A percentile compares a stretch with the other conserved stretches of the same genome.
phyloP scores from a whole-genome alignment of 2,797 vertebrate genomes.

The Bradypodion pumilum region DNA sequence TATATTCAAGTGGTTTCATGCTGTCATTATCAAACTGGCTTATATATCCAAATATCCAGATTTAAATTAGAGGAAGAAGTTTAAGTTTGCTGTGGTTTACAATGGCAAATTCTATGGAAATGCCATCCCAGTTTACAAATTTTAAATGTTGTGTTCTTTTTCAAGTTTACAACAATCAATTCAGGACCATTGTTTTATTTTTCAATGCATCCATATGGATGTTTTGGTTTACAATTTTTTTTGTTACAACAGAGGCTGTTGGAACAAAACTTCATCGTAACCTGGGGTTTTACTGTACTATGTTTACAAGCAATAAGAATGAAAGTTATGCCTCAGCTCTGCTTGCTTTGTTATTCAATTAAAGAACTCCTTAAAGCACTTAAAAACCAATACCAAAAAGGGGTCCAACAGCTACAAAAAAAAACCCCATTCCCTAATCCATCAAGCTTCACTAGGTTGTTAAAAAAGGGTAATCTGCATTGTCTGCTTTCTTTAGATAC shows the following conservation, averaged over 20 bases:
- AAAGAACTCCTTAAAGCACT: constrained; percentile 49
- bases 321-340: constrained; percentile 22
- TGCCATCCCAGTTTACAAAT: no score
- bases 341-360: constrained; percentile 55
- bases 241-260: no score
- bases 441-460: constrained; percentile 64
- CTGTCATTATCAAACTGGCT: background rate
- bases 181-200: no score
- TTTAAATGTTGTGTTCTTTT: no score
- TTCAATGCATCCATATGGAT: no score
- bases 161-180: no score
- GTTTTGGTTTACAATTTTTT: no score
- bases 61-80: background rate
- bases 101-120: no score
- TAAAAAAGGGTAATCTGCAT: constrained; percentile 69
- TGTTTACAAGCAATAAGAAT: constrained; percentile 53
- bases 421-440: constrained; percentile 57
- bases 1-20: background rate
- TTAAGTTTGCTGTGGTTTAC: no score
- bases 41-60: background rate
- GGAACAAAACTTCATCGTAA: no score
- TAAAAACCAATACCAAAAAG: constrained; percentile 47
- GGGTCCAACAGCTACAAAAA: constrained; percentile 47
- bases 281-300: no score
- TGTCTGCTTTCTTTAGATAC: constrained; percentile 73